These are phyloP conservation scores for Notospermus geniculatus DNA, from an alignment of 1,140 invertebrate species.

Conservation along the genomic window DNA sequence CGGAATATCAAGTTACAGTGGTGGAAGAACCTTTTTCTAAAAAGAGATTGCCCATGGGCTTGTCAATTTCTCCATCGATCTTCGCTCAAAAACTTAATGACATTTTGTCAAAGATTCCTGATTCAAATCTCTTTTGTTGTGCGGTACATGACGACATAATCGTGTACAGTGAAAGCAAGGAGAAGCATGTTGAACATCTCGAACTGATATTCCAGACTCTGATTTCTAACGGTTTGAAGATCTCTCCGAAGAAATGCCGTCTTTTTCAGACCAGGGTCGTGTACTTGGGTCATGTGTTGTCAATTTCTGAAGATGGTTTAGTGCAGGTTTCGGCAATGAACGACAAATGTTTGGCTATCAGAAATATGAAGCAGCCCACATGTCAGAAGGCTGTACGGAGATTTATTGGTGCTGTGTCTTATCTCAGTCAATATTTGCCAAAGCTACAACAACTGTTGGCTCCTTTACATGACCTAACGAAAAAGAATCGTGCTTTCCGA, in stretches of 20 bases:
- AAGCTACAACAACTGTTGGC: not conserved
- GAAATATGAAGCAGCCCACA: too few species aligned
- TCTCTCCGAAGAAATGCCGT: not conserved
- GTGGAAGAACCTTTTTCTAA: not conserved
- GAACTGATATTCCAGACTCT: not conserved
- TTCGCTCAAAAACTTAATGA: not conserved
- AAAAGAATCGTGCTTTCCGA: not conserved
- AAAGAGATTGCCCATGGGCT: too few species aligned
- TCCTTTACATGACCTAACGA: not conserved
- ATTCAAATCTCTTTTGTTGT: not conserved
- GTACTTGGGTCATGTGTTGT: not conserved
- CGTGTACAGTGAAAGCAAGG: too few species aligned
- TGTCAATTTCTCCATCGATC: not conserved
- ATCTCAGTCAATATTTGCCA: not conserved
- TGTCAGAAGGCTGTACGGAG: not conserved
- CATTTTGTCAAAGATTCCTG: not conserved
- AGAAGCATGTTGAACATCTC: not conserved
- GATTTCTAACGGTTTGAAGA: not conserved
- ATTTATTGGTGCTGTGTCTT: not conserved
- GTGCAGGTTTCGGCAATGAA: not conserved
- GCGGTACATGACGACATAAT: not conserved
- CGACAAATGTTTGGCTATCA: not conserved
- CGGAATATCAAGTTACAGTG: not conserved
- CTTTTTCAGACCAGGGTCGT: not conserved
- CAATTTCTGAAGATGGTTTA: not conserved